These are phyloP conservation scores for Emydoidea blandingii DNA, from an alignment of 2,797 vertebrate species.

Conservation along the genomic window DNA sequence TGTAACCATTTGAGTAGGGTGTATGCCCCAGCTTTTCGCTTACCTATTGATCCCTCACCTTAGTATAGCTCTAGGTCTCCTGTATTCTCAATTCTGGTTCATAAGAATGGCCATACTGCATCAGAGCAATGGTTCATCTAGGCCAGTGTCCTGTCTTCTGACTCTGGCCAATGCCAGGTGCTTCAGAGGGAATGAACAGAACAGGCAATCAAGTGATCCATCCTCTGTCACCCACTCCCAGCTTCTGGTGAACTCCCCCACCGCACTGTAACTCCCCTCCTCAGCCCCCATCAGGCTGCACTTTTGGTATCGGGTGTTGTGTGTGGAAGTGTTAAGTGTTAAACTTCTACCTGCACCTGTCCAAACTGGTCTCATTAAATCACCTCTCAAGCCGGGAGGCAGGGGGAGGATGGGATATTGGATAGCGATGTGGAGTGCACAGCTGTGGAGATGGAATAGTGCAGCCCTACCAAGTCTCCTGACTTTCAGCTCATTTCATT, in stretches of 20 bases:
- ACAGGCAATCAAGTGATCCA: too few relatives aligned
- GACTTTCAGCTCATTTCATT: rapidly evolving
- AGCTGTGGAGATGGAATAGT: not conserved
- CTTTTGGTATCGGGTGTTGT: not conserved
- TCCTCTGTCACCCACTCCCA: too few relatives aligned
- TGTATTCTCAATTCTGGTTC: not conserved
- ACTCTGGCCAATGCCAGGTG: too few relatives aligned
- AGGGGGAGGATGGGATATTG: rapidly evolving
- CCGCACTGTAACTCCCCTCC: not conserved
- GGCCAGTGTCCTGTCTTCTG: not conserved
- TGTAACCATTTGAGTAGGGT: not conserved
- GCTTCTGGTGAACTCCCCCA: too few relatives aligned
- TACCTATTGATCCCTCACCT: not conserved
- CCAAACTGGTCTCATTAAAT: rapidly evolving
- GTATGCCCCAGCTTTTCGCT: not conserved
- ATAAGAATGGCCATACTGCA: too few relatives aligned
- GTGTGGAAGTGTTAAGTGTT: not conserved
- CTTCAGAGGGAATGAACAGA: too few relatives aligned
- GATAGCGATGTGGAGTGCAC: rapidly evolving
- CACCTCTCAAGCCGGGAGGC: not conserved
- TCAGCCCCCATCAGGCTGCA: not conserved
- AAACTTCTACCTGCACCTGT: rapidly evolving
- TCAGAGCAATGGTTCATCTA: too few relatives aligned
- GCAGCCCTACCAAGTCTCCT: not conserved
- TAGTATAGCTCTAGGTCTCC: not conserved